Percentiles rank a stretch among this genome's conserved stretches.
These are phyloP conservation scores for Pachymerium ferrugineum DNA, from an alignment of 2,888 invertebrate genomes.

Conservation along the genomic window DNA sequence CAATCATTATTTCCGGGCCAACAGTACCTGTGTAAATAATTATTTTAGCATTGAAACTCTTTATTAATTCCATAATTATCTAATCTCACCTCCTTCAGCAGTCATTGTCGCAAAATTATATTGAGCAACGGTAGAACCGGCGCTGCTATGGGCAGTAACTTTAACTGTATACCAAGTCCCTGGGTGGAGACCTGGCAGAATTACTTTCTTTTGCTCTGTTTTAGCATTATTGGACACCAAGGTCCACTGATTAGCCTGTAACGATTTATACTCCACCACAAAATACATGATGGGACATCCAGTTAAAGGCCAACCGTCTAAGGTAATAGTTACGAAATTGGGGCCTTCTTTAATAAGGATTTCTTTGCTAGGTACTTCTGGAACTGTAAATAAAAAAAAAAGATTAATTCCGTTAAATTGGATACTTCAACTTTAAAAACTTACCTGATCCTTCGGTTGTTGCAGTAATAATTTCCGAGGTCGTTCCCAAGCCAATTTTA, in stretches of 20 bases:
- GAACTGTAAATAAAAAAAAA: constrained; percentile 28
- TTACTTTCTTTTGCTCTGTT: constrained; percentile 75
- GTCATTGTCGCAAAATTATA: constrained; percentile 36
- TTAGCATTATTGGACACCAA: constrained; percentile 90
- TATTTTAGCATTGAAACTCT: neutral
- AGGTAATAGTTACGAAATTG: constrained; percentile 71
- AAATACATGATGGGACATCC: constrained; percentile 94
- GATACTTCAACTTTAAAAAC: neutral
- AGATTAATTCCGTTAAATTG: neutral
- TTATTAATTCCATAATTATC: neutral
- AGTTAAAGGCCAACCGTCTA: constrained; percentile 89
- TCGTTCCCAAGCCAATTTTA: constrained; percentile 42
- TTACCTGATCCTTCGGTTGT: constrained; percentile 32
- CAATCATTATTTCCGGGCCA: constrained; percentile 28
- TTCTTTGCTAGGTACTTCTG: constrained; percentile 33
- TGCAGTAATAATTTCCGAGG: constrained; percentile 32
- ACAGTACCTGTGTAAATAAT: constrained; percentile 20
- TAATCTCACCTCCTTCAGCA: constrained; percentile 32
- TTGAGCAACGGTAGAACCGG: constrained; percentile 33
- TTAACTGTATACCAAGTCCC: constrained; percentile 89
- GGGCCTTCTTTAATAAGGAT: constrained; percentile 33
- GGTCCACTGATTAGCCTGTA: constrained; percentile 65
- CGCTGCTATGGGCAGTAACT: constrained; percentile 56
- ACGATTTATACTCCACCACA: constrained; percentile 84
- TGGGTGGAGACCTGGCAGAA: constrained; percentile 85